Evolutionary conservation across 2,797 vertebrate genomes (phyloP).

Genomic region (Craterocephalus amniculus): DNA sequence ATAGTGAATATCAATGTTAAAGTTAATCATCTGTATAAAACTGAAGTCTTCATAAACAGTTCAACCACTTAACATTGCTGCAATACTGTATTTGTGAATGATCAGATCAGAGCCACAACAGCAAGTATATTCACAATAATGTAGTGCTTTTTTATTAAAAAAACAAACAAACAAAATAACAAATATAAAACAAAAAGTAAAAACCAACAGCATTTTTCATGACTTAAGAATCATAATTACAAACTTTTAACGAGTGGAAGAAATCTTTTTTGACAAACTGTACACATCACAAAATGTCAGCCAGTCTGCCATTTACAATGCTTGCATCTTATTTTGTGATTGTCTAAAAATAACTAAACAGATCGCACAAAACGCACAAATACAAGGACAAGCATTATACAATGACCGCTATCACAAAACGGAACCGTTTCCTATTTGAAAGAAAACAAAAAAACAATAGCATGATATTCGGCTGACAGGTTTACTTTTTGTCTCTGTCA

Average conservation of each 20-base stretch:
- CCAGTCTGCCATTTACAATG: conserved; percentile 89
- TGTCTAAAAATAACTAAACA: conserved; percentile 89
- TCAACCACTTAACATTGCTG: too few relatives aligned
- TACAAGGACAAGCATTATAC: conserved; percentile 88
- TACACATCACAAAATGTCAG: conserved; percentile 89
- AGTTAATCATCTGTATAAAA: too few relatives aligned
- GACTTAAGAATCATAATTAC: conserved; percentile 89
- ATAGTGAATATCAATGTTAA: too few relatives aligned
- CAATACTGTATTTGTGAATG: neutral
- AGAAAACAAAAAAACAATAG: conserved; percentile 75
- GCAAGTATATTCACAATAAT: conserved; percentile 84
- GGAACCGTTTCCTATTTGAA: conserved; percentile 80
- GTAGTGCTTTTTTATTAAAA: conserved; percentile 89
- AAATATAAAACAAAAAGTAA: conserved; percentile 89
- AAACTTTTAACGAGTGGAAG: conserved; percentile 88
- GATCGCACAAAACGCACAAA: conserved; percentile 88
- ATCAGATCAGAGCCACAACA: conserved; percentile 30
- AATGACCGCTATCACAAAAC: conserved; percentile 87
- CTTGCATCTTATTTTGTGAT: conserved; percentile 91
- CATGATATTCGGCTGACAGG: conserved; percentile 80
- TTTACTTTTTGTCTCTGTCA: conserved; percentile 74
- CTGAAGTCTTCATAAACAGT: too few relatives aligned
- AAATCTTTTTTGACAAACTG: conserved; percentile 85
- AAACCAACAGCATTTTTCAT: conserved; percentile 88
- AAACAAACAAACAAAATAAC: conserved; percentile 81